phyloP scores from a whole-genome alignment of 2,113 vertebrate species.

The Gulo gulo region DNA sequence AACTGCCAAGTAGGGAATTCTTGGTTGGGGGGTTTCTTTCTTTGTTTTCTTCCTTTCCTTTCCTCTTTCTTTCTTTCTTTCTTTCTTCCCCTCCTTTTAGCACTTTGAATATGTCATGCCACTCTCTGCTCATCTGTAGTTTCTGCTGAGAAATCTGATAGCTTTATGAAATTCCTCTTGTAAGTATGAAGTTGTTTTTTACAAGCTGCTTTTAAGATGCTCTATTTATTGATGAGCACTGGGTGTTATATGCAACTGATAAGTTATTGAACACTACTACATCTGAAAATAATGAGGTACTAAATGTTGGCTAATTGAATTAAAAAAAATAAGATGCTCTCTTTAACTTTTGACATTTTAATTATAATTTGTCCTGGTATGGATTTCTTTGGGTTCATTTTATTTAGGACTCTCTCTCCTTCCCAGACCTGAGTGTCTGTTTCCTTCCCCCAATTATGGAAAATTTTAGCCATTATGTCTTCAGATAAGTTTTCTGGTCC shows the following conservation, averaged over 20 bases:
- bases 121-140: background rate
- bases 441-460: background rate
- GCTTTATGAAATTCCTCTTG: background rate
- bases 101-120: background rate
- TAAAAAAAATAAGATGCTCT: background rate
- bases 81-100: background rate
- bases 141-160: background rate
- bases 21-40: background rate
- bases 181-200: background rate
- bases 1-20: background rate
- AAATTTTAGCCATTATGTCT: background rate
- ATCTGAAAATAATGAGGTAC: too few relatives aligned
- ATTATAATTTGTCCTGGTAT: background rate
- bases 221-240: background rate
- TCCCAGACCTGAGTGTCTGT: background rate
- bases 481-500: background rate
- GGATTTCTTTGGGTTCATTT: background rate
- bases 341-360: background rate
- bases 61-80: too few relatives aligned
- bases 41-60: too few relatives aligned
- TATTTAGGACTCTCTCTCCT: background rate
- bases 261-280: too few relatives aligned
- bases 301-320: too few relatives aligned
- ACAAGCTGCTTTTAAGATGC: background rate
- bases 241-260: too few relatives aligned